Percentiles rank a stretch among this genome's conserved stretches.
Conservation (phyloP, 2,797 vertebrate genomes). For the Artibeus jamaicensis region DNA sequence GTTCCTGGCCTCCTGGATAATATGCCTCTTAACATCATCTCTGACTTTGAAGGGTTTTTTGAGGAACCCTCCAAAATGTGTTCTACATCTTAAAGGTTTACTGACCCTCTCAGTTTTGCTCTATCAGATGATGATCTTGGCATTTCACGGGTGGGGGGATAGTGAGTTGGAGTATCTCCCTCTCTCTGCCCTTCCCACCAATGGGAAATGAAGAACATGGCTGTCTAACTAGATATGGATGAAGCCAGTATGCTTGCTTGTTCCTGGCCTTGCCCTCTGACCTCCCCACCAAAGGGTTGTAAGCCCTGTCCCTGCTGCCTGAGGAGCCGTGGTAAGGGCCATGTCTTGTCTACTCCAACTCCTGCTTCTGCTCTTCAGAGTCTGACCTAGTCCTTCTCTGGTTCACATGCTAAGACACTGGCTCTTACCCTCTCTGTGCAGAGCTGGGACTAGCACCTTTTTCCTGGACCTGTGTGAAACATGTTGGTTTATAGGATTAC, state of each 20-base stretch:
- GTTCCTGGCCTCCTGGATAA: neutral
- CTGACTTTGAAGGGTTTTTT: neutral
- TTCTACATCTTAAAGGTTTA: neutral
- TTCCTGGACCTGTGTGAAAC: neutral
- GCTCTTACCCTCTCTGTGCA: neutral
- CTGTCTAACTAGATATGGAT: neutral
- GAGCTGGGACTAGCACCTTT: neutral
- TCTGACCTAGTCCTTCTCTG: neutral
- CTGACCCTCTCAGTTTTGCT: neutral
- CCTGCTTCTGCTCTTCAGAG: neutral
- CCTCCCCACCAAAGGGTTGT: neutral
- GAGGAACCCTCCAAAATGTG: neutral
- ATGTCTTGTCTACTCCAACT: fast-evolving
- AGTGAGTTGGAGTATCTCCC: neutral
- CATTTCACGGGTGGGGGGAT: neutral
- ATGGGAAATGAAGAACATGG: neutral
- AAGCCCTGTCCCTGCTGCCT: neutral
- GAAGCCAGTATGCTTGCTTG: neutral
- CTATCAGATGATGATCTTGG: neutral
- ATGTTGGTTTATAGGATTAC: neutral
- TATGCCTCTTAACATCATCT: neutral
- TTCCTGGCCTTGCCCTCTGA: neutral
- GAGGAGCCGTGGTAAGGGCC: neutral
- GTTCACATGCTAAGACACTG: neutral
- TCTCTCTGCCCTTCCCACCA: neutral